These are phyloP conservation scores for Uropetala carovei DNA, from an alignment of 2,888 invertebrate species.

Conservation along the genomic window DNA sequence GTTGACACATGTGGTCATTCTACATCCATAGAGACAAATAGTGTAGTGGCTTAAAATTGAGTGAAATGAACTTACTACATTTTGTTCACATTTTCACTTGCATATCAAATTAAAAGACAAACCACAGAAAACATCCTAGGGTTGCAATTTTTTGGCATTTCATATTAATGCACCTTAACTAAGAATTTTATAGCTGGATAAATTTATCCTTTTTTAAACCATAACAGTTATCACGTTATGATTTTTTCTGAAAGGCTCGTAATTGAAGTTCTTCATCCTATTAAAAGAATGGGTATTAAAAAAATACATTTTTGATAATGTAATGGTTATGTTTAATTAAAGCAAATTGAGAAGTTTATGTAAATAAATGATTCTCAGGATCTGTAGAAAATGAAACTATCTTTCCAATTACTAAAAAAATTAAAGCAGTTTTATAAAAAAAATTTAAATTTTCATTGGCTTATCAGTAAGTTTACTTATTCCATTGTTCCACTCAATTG, in stretches of 20 bases:
- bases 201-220: constrained; percentile 3
- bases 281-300: background rate
- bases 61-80: constrained; percentile 20
- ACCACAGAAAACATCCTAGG: background rate
- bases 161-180: background rate
- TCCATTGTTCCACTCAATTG: too few relatives aligned
- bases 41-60: background rate
- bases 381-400: constrained; percentile 36
- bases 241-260: constrained; percentile 15
- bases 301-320: constrained; percentile 53
- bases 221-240: background rate
- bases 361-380: constrained; percentile 45
- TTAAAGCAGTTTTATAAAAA: constrained; percentile 10
- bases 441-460: background rate
- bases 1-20: background rate
- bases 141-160: background rate
- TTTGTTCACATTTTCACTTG: background rate
- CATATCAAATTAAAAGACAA: constrained; percentile 2
- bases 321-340: constrained; percentile 33
- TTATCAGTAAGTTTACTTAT: too few relatives aligned
- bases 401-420: constrained; percentile 22
- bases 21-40: constrained; percentile 13
- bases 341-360: background rate
- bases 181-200: background rate
- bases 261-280: background rate